Evolutionary conservation across 2,113 vertebrate species (phyloP).

Genomic region (Hippocampus abdominalis): DNA sequence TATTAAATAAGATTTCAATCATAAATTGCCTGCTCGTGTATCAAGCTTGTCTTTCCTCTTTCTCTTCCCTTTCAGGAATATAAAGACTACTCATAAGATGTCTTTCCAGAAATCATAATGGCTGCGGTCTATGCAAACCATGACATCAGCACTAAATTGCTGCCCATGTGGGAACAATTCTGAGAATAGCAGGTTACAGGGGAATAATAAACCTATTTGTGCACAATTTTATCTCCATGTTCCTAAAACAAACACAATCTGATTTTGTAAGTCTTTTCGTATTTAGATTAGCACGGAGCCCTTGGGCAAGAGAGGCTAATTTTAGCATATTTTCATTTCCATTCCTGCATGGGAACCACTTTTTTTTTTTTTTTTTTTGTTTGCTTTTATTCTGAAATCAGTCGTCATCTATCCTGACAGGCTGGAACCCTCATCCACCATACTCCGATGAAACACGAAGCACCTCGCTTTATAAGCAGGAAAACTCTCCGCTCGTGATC

Average conservation of each 20-base stretch:
- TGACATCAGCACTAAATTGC: constrained; percentile 57
- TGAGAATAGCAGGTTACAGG: constrained; percentile 40
- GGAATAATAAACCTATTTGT: constrained; percentile 41
- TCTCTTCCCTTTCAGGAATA: constrained; percentile 27
- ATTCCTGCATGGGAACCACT: constrained; percentile 44
- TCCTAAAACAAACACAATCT: constrained; percentile 48
- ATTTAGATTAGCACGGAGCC: constrained; percentile 47
- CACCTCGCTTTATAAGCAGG: constrained; percentile 54
- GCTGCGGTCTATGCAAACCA: constrained; percentile 31
- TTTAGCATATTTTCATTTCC: constrained; percentile 57
- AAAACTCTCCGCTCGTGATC: constrained; percentile 54
- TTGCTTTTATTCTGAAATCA: constrained; percentile 22
- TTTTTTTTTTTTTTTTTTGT: constrained; percentile 34
- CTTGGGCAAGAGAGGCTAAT: constrained; percentile 35
- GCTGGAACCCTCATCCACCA: constrained; percentile 35
- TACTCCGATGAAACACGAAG: constrained; percentile 43
- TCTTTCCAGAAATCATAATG: constrained; percentile 43
- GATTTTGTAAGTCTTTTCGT: constrained; percentile 48
- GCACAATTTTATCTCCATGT: constrained; percentile 36
- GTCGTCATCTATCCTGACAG: constrained; percentile 36
- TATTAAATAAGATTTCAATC: constrained; percentile 30
- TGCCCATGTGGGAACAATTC: constrained; percentile 38
- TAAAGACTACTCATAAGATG: constrained; percentile 37
- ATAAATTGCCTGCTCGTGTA: constrained; percentile 9
- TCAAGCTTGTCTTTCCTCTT: constrained; percentile 13